Evolutionary conservation across 2,888 invertebrate species (phyloP).

Genomic region (Atherix ibis): DNA sequence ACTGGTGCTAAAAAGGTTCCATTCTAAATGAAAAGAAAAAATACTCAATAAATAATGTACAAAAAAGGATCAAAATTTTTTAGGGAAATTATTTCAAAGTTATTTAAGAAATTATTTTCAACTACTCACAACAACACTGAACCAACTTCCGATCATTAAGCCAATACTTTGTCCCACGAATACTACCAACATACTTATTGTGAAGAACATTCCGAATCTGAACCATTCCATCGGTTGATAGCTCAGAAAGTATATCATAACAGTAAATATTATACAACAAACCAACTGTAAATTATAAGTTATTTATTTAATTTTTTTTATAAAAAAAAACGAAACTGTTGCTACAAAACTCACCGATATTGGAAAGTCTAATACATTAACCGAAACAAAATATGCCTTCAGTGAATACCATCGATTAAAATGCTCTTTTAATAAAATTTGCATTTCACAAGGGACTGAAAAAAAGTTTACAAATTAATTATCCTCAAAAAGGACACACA

Average conservation of each 20-base stretch:
- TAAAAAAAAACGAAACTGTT: neutral
- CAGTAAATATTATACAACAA: constrained; percentile 52
- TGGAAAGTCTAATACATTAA: constrained; percentile 62
- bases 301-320: constrained; percentile 1
- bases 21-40: constrained; percentile 56
- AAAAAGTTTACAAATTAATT: constrained; percentile 3
- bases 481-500: neutral
- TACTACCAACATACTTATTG: constrained; percentile 64
- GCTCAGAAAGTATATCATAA: constrained; percentile 77
- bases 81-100: no score
- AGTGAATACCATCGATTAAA: constrained; percentile 82
- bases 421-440: constrained; percentile 65
- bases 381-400: constrained; percentile 62
- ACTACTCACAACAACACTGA: constrained; percentile 61
- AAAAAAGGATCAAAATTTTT: no score
- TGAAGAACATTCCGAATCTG: constrained; percentile 73
- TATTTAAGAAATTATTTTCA: no score
- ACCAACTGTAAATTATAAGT: constrained; percentile 37
- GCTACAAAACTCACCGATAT: constrained; percentile 51
- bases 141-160: constrained; percentile 79
- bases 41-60: no score
- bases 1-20: constrained; percentile 91
- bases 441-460: constrained; percentile 57
- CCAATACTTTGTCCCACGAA: constrained; percentile 89
- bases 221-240: constrained; percentile 66